Base-by-base conservation (phyloP, 2,888 invertebrate genomes). In the Platerodrilus igneus region DNA sequence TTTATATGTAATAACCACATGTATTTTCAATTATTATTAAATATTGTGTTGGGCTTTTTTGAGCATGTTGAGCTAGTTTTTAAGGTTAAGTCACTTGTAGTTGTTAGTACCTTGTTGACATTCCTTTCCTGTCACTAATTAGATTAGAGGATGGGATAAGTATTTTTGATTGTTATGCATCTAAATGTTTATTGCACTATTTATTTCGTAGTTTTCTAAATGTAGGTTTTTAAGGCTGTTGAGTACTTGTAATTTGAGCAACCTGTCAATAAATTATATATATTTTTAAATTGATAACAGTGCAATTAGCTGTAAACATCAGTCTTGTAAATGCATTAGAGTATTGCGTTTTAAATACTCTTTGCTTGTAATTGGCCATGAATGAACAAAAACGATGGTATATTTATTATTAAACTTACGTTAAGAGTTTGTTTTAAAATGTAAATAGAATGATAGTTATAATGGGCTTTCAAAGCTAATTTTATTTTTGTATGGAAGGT, bases 81-180 rank as follows among this genome's bases (percentile, higher is more conserved):
- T 29, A 32, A 39, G 28, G 39, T 42, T 43, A 39, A 41, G 51
- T 46, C 46, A 46, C 46, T 48, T 37, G 33, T 42, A 46, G 39
- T 46, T 46, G 42, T 46, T 46, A 42, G 35, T 39, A 28, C 25
- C 31, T 37, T 46, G 50, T 50, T 55, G 51, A 48, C 62, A 62
- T 62, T 60, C 62, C 62, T 62, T 52, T 48, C 52, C 56, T 54
- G 59, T 58, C 57, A 45, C 50, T 47, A 50, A 52, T 48, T 43
- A 44, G 40, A 50, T 50, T 48, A 44, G 51, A 21, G 23, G 37
- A 37, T 36, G 22, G 18, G 22, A 31, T 22, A 44, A 44, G 35
- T 38, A 39, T 34, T 44, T 51, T 50, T 50, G 27, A 45, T 54
- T 55, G 54, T 53, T 53, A 50, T 53, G 51, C 52, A 48, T 48